Conservation (phyloP, 2,888 invertebrate genomes). For the Tillus elongatus region DNA sequence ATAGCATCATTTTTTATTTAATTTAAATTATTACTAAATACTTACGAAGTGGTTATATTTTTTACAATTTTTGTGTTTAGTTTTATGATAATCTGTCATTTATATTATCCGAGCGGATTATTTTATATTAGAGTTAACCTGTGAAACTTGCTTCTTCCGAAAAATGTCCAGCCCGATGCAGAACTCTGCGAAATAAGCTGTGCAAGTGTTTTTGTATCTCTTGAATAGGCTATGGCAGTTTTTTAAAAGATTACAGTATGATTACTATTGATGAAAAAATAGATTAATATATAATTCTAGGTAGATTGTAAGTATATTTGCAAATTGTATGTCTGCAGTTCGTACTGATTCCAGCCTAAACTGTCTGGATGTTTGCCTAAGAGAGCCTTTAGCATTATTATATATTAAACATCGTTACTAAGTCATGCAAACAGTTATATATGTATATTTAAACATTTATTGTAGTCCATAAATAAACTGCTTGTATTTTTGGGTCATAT, state of each 20-base stretch:
- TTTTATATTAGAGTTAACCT: too few relatives aligned
- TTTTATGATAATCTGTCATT: too few relatives aligned
- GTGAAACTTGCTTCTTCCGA: constrained; percentile 37
- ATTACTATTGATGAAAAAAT: too few relatives aligned
- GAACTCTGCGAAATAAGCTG: constrained; percentile 27
- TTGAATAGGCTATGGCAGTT: constrained; percentile 37
- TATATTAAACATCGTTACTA: constrained; percentile 31
- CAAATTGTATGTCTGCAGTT: constrained; percentile 35
- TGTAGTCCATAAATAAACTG: too few relatives aligned
- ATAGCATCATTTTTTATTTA: too few relatives aligned
- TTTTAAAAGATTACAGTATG: constrained; percentile 35
- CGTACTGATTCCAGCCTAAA: constrained; percentile 36
- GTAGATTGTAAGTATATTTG: constrained; percentile 36
- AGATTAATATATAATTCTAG: too few relatives aligned
- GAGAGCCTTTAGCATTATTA: constrained; percentile 39
- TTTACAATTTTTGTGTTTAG: too few relatives aligned
- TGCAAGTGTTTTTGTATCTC: constrained; percentile 32
- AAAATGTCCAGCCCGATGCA: constrained; percentile 28
- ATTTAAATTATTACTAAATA: too few relatives aligned
- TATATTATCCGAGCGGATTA: too few relatives aligned
- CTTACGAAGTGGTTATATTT: too few relatives aligned
- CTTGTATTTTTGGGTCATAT: too few relatives aligned
- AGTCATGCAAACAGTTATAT: constrained; percentile 29
- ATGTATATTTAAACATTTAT: too few relatives aligned
- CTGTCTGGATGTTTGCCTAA: constrained; percentile 40